Evolutionary conservation across 37 sponge, comb jelly and placozoan genomes (phyloP), one percentile per base, ranked within the genome.

Genomic region (Eunapius fragilis): DNA sequence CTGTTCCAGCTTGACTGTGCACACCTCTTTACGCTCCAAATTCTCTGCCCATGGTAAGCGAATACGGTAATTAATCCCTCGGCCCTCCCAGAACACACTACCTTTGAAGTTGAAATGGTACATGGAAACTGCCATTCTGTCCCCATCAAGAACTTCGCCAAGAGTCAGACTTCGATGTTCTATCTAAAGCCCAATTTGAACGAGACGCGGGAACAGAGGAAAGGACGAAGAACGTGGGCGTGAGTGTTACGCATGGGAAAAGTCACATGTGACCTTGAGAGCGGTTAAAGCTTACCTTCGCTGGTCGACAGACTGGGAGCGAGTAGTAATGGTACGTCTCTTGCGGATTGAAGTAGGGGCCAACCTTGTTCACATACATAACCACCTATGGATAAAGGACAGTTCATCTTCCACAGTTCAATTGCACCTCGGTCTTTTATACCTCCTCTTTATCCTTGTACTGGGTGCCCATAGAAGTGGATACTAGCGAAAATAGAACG

Each of bases 321-420:
- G 93, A 86, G 82, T 97, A 97, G 71, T 97, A 97, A 37, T 96
- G 95, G 34, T 97, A 97, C 19, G 97, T 97, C 77, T 97, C 97
- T 30, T 97, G 97, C 27, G 97, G 97, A 76, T 97, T 97, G 85
- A 86, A 97, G 76, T 97, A 97, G 0, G 97, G 97, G 0, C 97
- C 97, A 1, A 97, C 97, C 69, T 97, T 97, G 84, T 97, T 97
- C 80, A 97, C 97, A 86, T 77, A 97, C 25, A 97, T n/a, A 0
- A 67, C 35, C 4, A 97, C 77, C 96, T 95, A 70, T 1, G 38
- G 17, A 48, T 58, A 17, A 58, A 58, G 58, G 47, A 11, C 9
- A 33, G 25, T 33, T 33, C 34, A 75, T 28, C 24, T 25, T 22
- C 36, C 31, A 5, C 41, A 41, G 41, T 41, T 41, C 41, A 41